Conservation (phyloP, 2,113 vertebrate genomes). For the Pteropus alecto region DNA sequence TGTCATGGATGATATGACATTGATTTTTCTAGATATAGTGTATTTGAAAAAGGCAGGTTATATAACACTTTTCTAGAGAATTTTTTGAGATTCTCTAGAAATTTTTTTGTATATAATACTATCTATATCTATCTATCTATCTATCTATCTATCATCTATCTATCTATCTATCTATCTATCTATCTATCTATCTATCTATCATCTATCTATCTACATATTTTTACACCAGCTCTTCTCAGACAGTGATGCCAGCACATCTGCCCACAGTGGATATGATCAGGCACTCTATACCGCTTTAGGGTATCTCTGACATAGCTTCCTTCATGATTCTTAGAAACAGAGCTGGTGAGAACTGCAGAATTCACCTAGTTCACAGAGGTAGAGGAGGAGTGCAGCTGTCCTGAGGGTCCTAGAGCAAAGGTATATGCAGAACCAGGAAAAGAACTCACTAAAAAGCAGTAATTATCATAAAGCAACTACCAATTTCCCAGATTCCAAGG, state of each 20-base stretch:
- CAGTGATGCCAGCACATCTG: accelerated
- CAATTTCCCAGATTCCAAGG: neutral
- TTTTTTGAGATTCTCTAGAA: neutral
- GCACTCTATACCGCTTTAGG: accelerated
- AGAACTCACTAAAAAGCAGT: neutral
- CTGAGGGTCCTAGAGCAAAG: neutral
- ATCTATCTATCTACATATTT: neutral
- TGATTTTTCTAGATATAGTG: neutral
- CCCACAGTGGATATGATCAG: neutral
- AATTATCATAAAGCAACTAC: neutral
- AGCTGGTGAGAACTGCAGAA: neutral
- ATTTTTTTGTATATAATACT: neutral
- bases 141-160: neutral
- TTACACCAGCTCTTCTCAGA: neutral
- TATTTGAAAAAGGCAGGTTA: neutral
- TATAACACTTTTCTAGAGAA: neutral
- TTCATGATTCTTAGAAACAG: neutral
- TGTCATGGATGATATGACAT: neutral
- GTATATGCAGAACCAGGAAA: neutral
- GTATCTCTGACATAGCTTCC: too few species aligned
- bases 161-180: neutral
- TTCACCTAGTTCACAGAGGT: neutral
- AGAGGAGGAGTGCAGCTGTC: neutral
- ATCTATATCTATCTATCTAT: neutral
- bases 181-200: neutral